Evolutionary conservation across 2,888 invertebrate species (phyloP), one percentile per base, ranked within the genome.

Genomic region (Tuberolachnus salignus): DNA sequence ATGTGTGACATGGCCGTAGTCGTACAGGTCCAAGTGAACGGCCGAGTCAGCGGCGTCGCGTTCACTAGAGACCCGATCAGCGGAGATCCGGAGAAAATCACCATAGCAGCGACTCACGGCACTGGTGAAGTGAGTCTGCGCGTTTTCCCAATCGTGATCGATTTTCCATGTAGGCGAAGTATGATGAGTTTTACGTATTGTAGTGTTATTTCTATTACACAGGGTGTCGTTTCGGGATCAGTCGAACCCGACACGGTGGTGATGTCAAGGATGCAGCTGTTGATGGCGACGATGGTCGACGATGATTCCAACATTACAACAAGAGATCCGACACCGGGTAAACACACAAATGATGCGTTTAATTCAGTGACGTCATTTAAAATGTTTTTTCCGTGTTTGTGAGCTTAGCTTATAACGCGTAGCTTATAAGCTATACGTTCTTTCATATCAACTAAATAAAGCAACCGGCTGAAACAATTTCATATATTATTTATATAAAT

Each of bases 21-120:
- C 26, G 87, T 95, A 1, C 95, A 95, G 85, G 88, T 89, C 83
- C 90, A 95, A 90, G 91, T 92, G 23, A 84, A 87, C 16, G 89
- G 93, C 0, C 90, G 13, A 23, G 83, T 85, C 0, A 92, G 91
- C 70, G 95, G 95, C 8, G 94, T 94, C 2, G 85, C 95, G 85
- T 95, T 95, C 86, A 92, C 94, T 0, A 88, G 91, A 23, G 91
- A 94, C 85, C 94, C 95, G 0, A 88, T 89, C 1, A 89, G 89
- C 14, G 91, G 91, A 0, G 90, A 92, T 85, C 91, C 92, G 0
- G 86, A 88, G 4, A 84, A 88, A 57, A 88, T 94, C 81, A 87
- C 91, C 14, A 88, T 95, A 82, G 92, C 93, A 13, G 91, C 94
- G 4, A 93, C 93, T 86, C 92, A 90, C 85, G 95, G 94, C 0